These are phyloP conservation scores for Plagiodera versicolora DNA, from an alignment of 2,888 invertebrate species.

Conservation along the genomic window DNA sequence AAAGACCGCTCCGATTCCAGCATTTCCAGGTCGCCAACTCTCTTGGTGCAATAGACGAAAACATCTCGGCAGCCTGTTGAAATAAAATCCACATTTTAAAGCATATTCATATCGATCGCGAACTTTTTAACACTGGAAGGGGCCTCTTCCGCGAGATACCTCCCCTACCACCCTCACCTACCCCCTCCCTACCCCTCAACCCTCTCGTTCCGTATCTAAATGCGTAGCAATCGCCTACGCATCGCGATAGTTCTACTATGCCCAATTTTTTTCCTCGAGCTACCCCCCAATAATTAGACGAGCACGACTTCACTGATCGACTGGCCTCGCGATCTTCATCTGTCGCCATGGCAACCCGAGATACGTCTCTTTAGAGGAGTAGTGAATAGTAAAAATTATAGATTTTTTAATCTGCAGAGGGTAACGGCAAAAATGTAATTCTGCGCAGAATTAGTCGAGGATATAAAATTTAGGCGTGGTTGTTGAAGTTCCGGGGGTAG, in stretches of 20 bases:
- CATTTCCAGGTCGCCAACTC: background rate
- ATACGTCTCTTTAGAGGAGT: slow-evolving; percentile 42
- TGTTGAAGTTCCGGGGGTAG: slow-evolving; percentile 25
- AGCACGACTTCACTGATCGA: slow-evolving; percentile 35
- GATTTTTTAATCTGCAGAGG: slow-evolving; percentile 52
- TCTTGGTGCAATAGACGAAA: slow-evolving; percentile 46
- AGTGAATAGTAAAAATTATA: slow-evolving; percentile 51
- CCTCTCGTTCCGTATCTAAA: slow-evolving; percentile 35
- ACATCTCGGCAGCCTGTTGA: slow-evolving; percentile 54
- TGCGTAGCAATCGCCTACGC: slow-evolving; percentile 45
- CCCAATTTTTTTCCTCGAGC: slow-evolving; percentile 37
- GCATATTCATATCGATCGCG: slow-evolving; percentile 67
- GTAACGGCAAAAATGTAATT: slow-evolving; percentile 50
- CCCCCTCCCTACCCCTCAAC: slow-evolving; percentile 43
- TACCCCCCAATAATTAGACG: slow-evolving; percentile 34
- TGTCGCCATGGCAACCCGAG: slow-evolving; percentile 39
- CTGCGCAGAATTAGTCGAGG: slow-evolving; percentile 54
- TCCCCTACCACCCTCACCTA: slow-evolving; percentile 31
- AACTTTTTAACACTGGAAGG: slow-evolving; percentile 61
- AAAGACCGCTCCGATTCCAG: background rate
- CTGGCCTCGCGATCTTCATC: slow-evolving; percentile 38
- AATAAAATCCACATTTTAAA: slow-evolving; percentile 68
- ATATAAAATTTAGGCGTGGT: slow-evolving; percentile 57
- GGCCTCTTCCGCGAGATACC: slow-evolving; percentile 41
- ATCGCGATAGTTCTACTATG: slow-evolving; percentile 43